Evolutionary conservation across 2,888 invertebrate species (phyloP).

Genomic region (Auanema freiburgensis): DNA sequence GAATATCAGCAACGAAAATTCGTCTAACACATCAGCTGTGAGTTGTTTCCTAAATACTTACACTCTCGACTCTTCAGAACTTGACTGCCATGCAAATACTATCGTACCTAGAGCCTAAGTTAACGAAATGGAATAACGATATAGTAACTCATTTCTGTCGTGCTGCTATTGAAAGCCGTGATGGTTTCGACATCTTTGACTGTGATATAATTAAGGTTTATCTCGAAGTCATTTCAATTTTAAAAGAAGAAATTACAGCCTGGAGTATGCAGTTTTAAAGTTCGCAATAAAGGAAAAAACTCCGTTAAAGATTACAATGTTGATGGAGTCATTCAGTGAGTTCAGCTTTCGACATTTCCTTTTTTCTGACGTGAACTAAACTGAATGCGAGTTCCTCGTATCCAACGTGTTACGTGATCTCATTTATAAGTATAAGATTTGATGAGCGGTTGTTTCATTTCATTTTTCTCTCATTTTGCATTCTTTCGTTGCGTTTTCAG

Average conservation of each 20-base stretch:
- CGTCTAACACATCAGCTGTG: slow-evolving; percentile 7
- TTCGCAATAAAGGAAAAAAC: not conserved
- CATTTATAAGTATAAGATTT: too few species aligned
- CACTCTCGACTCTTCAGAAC: not conserved
- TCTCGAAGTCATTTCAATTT: not conserved
- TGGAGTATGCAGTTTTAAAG: not conserved
- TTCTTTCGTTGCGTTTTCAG: not conserved
- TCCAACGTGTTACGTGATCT: too few species aligned
- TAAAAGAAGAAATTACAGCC: not conserved
- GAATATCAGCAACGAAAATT: slow-evolving; percentile 10
- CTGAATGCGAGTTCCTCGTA: too few species aligned
- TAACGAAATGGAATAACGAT: slow-evolving; percentile 12
- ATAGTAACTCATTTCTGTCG: slow-evolving; percentile 15
- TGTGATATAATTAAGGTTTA: not conserved
- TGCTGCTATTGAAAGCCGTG: slow-evolving; percentile 10
- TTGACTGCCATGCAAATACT: not conserved
- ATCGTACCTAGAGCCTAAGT: not conserved
- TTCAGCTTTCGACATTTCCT: not conserved
- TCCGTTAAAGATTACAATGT: not conserved
- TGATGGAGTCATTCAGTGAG: not conserved
- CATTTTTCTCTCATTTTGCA: not conserved
- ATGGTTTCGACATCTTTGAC: slow-evolving; percentile 6
- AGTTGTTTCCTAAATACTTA: too few species aligned
- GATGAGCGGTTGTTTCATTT: not conserved
- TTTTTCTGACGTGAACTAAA: not conserved